A percentile compares a stretch with the other conserved stretches of the same genome.
phyloP scores from a whole-genome alignment of 2,797 vertebrate species.

The Chaenodraco wilsoni region DNA sequence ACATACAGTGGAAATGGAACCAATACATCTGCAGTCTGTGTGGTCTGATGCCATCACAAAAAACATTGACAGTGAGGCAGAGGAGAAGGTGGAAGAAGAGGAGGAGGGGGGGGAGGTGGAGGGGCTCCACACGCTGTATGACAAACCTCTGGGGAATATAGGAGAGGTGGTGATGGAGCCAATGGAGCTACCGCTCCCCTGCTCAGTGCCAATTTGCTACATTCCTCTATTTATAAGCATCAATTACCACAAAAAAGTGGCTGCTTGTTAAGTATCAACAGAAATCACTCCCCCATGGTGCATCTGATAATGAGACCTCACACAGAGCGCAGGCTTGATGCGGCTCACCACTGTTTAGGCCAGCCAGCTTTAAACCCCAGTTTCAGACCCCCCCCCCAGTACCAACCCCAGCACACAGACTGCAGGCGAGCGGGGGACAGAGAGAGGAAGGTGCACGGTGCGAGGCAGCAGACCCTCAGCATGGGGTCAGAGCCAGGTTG shows the following conservation, averaged over 20 bases:
- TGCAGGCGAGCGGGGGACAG: conserved; percentile 49
- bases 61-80: conserved; percentile 58
- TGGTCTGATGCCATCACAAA: conserved; percentile 89
- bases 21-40: conserved; percentile 84
- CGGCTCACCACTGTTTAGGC: conserved; percentile 67
- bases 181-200: conserved; percentile 73
- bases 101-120: conserved; percentile 34
- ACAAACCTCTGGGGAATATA: conserved; percentile 77
- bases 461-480: conserved; percentile 66
- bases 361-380: conserved; percentile 68
- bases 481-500: conserved; percentile 74
- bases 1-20: conserved; percentile 71
- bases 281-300: conserved; percentile 79
- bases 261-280: conserved; percentile 82
- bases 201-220: conserved; percentile 85
- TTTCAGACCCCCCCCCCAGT: conserved; percentile 60
- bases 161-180: conserved; percentile 73
- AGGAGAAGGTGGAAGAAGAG: conserved; percentile 34
- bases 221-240: conserved; percentile 88
- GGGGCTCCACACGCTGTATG: conserved; percentile 79
- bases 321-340: conserved; percentile 77
- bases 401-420: conserved; percentile 54
- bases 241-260: conserved; percentile 84
- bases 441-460: conserved; percentile 64
- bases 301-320: conserved; percentile 89